phyloP scores from a whole-genome alignment of 2,888 invertebrate genomes.

The Elaeidobius kamerunicus region DNA sequence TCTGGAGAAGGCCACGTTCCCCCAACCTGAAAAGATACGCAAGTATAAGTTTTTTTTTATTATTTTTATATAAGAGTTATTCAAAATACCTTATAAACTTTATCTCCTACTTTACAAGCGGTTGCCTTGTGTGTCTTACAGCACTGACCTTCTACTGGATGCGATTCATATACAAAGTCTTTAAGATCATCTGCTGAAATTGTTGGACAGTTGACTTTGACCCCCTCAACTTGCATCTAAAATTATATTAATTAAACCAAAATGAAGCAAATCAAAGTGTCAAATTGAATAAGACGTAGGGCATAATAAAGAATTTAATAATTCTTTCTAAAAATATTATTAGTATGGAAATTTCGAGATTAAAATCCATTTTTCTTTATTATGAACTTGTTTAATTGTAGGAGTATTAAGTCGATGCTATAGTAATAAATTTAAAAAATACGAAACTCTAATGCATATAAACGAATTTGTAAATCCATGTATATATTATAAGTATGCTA shows the following conservation, averaged over 20 bases:
- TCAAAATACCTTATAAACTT: conserved; percentile 48
- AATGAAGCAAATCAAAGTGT: too few species aligned
- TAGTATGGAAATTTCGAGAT: too few species aligned
- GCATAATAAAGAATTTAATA: too few species aligned
- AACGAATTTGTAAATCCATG: too few species aligned
- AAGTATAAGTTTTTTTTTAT: not conserved
- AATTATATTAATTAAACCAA: conserved; percentile 9
- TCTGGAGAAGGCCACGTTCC: conserved; percentile 45
- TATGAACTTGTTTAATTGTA: too few species aligned
- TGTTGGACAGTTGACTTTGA: conserved; percentile 54
- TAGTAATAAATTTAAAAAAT: too few species aligned
- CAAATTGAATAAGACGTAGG: too few species aligned
- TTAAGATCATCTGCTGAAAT: conserved; percentile 47
- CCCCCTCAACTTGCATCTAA: conserved; percentile 57
- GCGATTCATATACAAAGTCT: conserved; percentile 55
- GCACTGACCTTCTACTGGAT: conserved; percentile 53
- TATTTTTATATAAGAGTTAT: not conserved
- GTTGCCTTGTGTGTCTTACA: conserved; percentile 54
- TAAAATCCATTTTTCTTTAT: too few species aligned
- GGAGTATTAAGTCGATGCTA: too few species aligned
- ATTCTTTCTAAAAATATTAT: too few species aligned
- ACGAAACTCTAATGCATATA: too few species aligned
- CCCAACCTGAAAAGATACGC: conserved; percentile 42
- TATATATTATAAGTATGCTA: too few species aligned
- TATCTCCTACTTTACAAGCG: conserved; percentile 55